Evolutionary conservation across 2,888 invertebrate genomes (phyloP).

Genomic region (Trichopoda pennipes): DNA sequence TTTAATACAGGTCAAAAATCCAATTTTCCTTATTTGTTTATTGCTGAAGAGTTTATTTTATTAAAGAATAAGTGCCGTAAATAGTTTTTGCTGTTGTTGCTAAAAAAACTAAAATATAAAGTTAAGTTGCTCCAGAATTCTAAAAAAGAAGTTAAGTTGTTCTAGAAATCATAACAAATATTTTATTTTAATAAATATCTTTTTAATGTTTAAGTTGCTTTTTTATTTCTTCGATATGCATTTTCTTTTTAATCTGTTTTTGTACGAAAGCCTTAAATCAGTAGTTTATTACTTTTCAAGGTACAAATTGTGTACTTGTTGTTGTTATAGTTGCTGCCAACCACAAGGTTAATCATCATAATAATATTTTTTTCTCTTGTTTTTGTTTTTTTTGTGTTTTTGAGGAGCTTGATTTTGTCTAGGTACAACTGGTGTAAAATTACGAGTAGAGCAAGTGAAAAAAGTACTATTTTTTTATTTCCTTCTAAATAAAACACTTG

Average conservation of each 20-base stretch:
- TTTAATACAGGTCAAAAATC: conserved; percentile 72
- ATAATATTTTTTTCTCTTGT: conserved; percentile 29
- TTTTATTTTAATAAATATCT: conserved; percentile 15
- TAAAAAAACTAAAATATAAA: conserved; percentile 21
- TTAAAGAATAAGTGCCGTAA: not conserved
- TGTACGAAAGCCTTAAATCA: conserved; percentile 22
- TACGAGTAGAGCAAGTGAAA: not conserved
- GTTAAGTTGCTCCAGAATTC: conserved; percentile 45
- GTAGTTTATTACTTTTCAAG: conserved; percentile 60
- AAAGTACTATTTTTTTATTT: conserved; percentile 24
- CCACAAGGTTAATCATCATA: conserved; percentile 65
- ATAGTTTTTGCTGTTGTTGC: conserved; percentile 14
- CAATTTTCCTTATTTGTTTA: conserved; percentile 29
- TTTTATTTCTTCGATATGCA: not conserved
- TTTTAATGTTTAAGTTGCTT: not conserved
- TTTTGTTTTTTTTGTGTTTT: conserved; percentile 9
- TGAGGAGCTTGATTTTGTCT: conserved; percentile 53
- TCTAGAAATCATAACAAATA: conserved; percentile 24
- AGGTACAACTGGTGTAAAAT: conserved; percentile 18
- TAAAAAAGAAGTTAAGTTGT: not conserved
- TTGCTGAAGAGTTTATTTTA: conserved; percentile 19
- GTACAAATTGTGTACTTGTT: conserved; percentile 46
- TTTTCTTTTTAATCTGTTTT: not conserved
- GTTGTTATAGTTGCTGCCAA: conserved; percentile 25
- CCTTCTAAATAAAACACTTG: conserved; percentile 36